Conservation (phyloP, 2,888 invertebrate genomes). For the Brachyptera putata region DNA sequence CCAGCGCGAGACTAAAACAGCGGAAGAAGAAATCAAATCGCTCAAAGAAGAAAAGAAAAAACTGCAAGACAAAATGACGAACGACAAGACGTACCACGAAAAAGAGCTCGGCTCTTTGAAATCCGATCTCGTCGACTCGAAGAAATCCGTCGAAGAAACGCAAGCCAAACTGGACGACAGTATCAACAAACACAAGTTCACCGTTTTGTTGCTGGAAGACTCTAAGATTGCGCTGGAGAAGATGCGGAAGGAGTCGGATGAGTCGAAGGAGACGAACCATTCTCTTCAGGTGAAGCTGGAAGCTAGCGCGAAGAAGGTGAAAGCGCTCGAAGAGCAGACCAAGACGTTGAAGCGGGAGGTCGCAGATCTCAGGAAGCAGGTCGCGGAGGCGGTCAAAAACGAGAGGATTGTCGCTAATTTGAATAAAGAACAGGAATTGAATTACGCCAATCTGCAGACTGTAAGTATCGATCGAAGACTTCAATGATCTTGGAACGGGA, state of each 20-base stretch:
- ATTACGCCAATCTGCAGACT: no score
- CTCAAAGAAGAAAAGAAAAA: slow-evolving; percentile 53
- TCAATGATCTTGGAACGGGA: no score
- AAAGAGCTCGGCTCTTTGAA: slow-evolving; percentile 40
- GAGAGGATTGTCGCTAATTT: neutral
- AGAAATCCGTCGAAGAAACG: neutral
- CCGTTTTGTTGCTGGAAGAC: no score
- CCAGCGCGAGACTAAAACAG: slow-evolving; percentile 56
- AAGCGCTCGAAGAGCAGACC: neutral
- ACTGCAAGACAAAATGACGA: slow-evolving; percentile 41
- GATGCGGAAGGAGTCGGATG: no score
- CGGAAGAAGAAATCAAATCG: slow-evolving; percentile 52
- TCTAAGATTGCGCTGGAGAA: no score
- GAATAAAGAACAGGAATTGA: no score
- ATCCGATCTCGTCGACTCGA: slow-evolving; percentile 4
- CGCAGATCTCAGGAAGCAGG: slow-evolving; percentile 36
- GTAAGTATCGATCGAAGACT: no score
- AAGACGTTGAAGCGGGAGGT: neutral
- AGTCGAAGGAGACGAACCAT: neutral
- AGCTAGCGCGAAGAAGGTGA: neutral
- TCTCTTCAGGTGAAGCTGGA: neutral
- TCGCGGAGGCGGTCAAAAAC: slow-evolving; percentile 34
- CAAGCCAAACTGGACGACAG: slow-evolving; percentile 19
- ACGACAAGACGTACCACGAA: slow-evolving; percentile 45
- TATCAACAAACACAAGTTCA: no score